phyloP scores from a whole-genome alignment of 2,113 vertebrate genomes.

The Sinocyclocheilus rhinocerous region DNA sequence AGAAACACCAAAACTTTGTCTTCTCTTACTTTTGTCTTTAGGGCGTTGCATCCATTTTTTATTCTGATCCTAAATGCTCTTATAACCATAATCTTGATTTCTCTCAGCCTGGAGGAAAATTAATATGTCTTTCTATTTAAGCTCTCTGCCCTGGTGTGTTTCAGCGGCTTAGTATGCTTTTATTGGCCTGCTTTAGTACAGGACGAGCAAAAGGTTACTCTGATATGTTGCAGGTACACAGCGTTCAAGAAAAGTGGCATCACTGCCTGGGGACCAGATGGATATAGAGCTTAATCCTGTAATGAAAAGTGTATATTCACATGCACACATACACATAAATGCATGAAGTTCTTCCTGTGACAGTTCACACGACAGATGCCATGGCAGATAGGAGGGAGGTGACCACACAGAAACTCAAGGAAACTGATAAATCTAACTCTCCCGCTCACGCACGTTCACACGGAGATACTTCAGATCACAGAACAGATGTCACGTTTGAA shows the following conservation, averaged over 20 bases:
- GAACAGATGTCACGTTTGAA: conserved; percentile 11
- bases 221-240: neutral
- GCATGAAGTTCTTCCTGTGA: neutral
- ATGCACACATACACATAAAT: neutral
- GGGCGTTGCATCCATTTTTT: neutral
- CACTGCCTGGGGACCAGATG: neutral
- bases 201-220: neutral
- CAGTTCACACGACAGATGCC: conserved; percentile 36
- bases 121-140: neutral
- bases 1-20: neutral
- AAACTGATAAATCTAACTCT: conserved; percentile 15
- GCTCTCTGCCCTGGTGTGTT: neutral
- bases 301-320: conserved; percentile 8
- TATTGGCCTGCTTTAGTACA: conserved; percentile 10
- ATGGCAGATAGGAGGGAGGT: conserved; percentile 9
- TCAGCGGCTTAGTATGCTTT: neutral
- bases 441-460: conserved; percentile 26
- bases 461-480: neutral
- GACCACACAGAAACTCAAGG: conserved; percentile 28
- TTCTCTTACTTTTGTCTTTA: neutral
- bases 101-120: neutral
- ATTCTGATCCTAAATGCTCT: neutral
- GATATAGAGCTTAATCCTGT: conserved; percentile 14
- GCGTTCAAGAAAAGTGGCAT: neutral
- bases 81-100: neutral